Base-by-base conservation (phyloP, 2,797 vertebrate genomes). In the Chelonia mydas region DNA sequence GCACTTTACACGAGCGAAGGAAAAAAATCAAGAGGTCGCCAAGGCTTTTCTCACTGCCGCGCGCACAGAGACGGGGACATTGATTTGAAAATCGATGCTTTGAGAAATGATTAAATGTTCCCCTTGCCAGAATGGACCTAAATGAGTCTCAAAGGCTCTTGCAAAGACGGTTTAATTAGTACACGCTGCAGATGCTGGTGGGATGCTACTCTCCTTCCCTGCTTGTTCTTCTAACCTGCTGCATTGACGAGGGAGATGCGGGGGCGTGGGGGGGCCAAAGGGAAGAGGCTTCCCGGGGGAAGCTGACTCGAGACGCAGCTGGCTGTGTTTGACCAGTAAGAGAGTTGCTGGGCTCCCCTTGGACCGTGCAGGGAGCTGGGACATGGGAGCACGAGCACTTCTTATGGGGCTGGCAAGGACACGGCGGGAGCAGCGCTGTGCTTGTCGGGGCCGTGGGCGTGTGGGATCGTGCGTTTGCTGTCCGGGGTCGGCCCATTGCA, bases 81-180 rank as follows among this genome's bases (percentile, higher is more conserved):
- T 98, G 97, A 98, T 98, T 98, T 96, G 97, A 96, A 97, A 98
- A 97, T 98, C 97, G 95, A 98, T 98, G 97, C 96, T 96, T 95
- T 96, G 97, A 96, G 97, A 95, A 98, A 97, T 97, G 97, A 98
- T 98, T 97, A 98, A 98, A 98, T 97, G 97, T 96, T 97, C 97
- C 95, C 96, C 94, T 80, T 83, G 92, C 96, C 96, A 97, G 95
- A 97, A 96, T 80, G 83, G 96, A 95, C 95, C 97, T 97, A 97
- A 82, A 98, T 97, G 97, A 97, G 97, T 97, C 97, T 97, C 97
- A 19, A 81, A 97, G 97, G 97, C 96, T 97, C 91, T 93, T 95
- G 91, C 97, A 78, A 81, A 88, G 65, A 93, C 84, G 96, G 96
- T 95, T 97, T 98, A 97, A 97, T 98, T 97, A 97, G 97, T 94